phyloP scores from a whole-genome alignment of 64 coral and sea anemone genomes.

The Exaiptasia diaphana region DNA sequence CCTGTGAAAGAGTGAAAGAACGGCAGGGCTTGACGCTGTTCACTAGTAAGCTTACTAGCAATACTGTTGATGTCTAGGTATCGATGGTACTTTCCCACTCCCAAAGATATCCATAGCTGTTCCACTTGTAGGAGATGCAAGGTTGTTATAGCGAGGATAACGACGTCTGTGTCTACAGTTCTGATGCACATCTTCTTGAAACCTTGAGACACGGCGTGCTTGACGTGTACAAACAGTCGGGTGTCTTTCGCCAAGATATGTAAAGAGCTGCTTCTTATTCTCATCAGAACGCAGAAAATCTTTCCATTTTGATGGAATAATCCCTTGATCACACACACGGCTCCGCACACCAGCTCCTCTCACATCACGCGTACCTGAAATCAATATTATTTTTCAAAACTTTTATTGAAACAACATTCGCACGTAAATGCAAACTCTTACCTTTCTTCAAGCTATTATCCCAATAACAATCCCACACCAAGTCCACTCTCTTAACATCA shows the following conservation, averaged over 20 bases:
- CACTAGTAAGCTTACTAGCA: background rate
- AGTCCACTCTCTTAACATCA: slow-evolving; percentile 38
- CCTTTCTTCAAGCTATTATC: slow-evolving; percentile 22
- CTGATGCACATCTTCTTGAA: background rate
- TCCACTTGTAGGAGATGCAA: background rate
- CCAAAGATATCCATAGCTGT: slow-evolving; percentile 12
- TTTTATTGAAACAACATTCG: slow-evolving; percentile 43
- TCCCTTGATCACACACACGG: slow-evolving; percentile 1
- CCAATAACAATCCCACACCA: slow-evolving; percentile 51
- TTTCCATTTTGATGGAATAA: slow-evolving; percentile 9
- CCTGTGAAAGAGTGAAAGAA: background rate
- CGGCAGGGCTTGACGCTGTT: background rate
- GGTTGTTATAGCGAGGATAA: slow-evolving; percentile 12
- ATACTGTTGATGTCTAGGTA: slow-evolving; percentile 17
- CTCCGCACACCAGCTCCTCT: slow-evolving; percentile 8
- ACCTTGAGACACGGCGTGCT: background rate
- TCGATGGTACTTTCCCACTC: slow-evolving; percentile 15
- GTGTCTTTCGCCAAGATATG: slow-evolving; percentile 22
- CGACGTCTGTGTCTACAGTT: slow-evolving; percentile 14
- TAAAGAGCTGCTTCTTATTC: slow-evolving; percentile 23
- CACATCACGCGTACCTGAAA: background rate
- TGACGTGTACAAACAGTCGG: slow-evolving; percentile 3
- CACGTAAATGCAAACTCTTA: slow-evolving; percentile 46
- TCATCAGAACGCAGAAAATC: slow-evolving; percentile 8
- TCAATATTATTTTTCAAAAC: slow-evolving; percentile 32